Percentiles rank a stretch among this genome's conserved stretches.
These are phyloP conservation scores for Anarhynchus alexandrinus DNA, from an alignment of 2,113 vertebrate species.

Conservation along the genomic window DNA sequence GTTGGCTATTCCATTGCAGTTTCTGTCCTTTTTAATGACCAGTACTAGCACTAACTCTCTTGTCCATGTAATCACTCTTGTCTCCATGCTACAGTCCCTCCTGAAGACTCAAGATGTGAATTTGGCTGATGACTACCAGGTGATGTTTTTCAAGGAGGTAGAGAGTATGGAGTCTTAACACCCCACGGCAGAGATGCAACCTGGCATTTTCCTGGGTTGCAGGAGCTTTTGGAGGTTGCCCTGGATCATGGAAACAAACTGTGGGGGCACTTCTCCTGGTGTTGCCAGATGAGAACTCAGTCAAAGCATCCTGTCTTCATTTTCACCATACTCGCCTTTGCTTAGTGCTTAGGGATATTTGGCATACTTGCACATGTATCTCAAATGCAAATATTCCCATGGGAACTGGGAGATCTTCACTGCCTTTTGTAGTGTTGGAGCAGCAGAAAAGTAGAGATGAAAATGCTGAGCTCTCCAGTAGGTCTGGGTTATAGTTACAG, in stretches of 20 bases:
- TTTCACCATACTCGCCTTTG: background rate
- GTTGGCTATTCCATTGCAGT: background rate
- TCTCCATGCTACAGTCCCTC: background rate
- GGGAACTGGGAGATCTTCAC: background rate
- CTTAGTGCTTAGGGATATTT: background rate
- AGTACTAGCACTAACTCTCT: background rate
- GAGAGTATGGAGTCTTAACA: background rate
- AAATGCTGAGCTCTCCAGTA: background rate
- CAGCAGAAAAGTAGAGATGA: background rate
- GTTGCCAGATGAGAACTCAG: background rate
- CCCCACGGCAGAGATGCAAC: background rate
- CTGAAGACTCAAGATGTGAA: background rate
- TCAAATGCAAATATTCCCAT: background rate
- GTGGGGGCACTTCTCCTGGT: background rate
- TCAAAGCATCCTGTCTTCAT: fast-evolving
- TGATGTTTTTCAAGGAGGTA: background rate
- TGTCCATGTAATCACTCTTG: background rate
- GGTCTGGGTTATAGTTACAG: background rate
- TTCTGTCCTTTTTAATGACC: background rate
- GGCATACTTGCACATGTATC: background rate
- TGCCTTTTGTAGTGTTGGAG: background rate
- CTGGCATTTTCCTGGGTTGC: background rate
- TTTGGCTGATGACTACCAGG: background rate
- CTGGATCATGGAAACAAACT: background rate
- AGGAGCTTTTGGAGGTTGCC: background rate